Conservation (phyloP, 2,113 vertebrate genomes). For the Miniopterus natalensis region DNA sequence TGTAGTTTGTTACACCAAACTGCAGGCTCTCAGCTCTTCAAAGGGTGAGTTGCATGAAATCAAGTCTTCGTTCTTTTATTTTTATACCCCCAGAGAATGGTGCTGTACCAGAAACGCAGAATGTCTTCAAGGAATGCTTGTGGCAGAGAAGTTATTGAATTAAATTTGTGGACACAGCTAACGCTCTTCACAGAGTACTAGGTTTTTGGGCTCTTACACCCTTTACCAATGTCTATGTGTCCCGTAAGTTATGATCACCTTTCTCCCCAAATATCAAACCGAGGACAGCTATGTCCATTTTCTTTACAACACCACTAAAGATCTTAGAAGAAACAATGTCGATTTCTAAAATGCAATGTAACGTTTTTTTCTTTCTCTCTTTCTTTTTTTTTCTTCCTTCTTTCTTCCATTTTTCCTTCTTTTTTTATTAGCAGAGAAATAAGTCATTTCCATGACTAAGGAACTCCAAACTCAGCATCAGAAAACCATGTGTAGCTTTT, state of each 20-base stretch:
- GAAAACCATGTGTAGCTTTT: neutral
- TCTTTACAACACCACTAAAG: neutral
- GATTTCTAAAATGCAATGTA: neutral
- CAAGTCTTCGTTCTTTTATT: neutral
- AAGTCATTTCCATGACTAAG: neutral
- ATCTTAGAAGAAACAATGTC: neutral
- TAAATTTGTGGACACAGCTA: neutral
- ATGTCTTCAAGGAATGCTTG: neutral
- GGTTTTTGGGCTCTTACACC: neutral
- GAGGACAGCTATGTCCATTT: neutral
- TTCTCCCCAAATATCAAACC: neutral
- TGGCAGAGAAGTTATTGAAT: neutral
- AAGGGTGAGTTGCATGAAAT: neutral
- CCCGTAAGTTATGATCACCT: neutral
- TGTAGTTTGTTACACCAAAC: neutral
- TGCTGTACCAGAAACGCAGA: neutral
- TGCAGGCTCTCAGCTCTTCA: neutral
- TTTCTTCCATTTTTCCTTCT: neutral
- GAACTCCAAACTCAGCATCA: neutral
- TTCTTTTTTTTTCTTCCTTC: too few relatives aligned
- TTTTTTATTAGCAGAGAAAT: neutral
- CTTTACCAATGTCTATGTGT: neutral
- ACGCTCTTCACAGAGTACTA: neutral
- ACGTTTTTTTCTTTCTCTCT: neutral
- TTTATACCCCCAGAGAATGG: neutral